phyloP scores from a whole-genome alignment of 2,113 vertebrate species.

The Ploceus nigricollis region DNA sequence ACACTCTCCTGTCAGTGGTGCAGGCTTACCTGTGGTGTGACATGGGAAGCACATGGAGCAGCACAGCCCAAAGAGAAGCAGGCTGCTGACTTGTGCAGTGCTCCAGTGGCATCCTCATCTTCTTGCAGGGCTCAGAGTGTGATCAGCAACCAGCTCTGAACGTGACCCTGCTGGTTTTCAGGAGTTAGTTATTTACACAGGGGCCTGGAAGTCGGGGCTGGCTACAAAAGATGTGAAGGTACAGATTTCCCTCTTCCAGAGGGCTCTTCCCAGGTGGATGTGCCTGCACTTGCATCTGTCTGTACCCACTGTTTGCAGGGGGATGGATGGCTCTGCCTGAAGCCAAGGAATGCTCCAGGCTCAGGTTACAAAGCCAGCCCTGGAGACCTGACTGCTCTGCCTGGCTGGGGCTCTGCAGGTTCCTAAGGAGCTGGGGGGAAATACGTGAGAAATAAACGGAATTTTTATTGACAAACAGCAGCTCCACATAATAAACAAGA shows the following conservation, averaged over 20 bases:
- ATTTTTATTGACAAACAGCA: neutral
- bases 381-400: neutral
- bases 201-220: neutral
- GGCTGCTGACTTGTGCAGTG: neutral
- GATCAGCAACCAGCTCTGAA: neutral
- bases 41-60: neutral
- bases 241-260: neutral
- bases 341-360: neutral
- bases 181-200: neutral
- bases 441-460: fast-evolving
- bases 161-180: neutral
- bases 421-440: neutral
- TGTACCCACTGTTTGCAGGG: neutral
- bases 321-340: neutral
- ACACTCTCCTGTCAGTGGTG: neutral
- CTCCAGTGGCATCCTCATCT: neutral
- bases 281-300: neutral
- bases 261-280: neutral
- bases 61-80: neutral
- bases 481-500: neutral
- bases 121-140: neutral
- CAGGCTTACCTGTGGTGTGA: neutral
- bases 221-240: neutral
- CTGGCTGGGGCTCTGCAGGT: neutral
- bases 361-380: neutral